Conservation (phyloP, 2,888 invertebrate species). For the Stramonita haemastoma region DNA sequence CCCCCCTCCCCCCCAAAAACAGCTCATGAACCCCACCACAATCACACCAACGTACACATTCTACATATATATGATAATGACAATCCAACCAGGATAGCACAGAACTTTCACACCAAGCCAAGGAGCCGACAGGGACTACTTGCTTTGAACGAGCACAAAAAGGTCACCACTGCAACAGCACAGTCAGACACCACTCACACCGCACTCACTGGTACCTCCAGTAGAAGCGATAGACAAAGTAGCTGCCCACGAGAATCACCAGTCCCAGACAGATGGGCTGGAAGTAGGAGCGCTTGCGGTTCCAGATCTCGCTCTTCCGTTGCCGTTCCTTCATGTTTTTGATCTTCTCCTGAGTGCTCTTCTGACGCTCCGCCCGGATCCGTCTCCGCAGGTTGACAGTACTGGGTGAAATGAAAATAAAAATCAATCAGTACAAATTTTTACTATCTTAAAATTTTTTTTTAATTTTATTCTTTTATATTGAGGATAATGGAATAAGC, state of each 20-base stretch:
- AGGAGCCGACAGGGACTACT: not conserved
- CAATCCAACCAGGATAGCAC: not conserved
- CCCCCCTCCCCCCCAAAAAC: too few species aligned
- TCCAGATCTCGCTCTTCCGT: conserved; percentile 65
- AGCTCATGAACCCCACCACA: too few species aligned
- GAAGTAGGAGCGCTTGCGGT: conserved; percentile 59
- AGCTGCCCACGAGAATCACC: conserved; percentile 55
- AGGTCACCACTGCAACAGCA: not conserved
- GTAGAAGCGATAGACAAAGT: conserved; percentile 40
- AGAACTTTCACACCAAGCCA: not conserved
- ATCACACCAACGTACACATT: too few species aligned
- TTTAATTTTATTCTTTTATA: too few species aligned
- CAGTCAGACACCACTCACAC: not conserved
- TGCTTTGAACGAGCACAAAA: not conserved
- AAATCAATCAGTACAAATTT: not conserved
- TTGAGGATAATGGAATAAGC: too few species aligned
- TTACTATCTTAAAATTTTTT: too few species aligned
- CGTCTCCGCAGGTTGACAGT: conserved; percentile 62
- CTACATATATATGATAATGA: too few species aligned
- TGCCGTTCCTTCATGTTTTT: conserved; percentile 72
- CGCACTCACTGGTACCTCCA: conserved; percentile 23
- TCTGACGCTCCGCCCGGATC: conserved; percentile 69
- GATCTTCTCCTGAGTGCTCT: conserved; percentile 69
- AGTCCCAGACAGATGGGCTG: conserved; percentile 66
- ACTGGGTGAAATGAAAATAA: conserved; percentile 47